A percentile compares a stretch with the other conserved stretches of the same genome.
phyloP scores from a whole-genome alignment of 1,140 invertebrate genomes.

The Papilio xuthus region DNA sequence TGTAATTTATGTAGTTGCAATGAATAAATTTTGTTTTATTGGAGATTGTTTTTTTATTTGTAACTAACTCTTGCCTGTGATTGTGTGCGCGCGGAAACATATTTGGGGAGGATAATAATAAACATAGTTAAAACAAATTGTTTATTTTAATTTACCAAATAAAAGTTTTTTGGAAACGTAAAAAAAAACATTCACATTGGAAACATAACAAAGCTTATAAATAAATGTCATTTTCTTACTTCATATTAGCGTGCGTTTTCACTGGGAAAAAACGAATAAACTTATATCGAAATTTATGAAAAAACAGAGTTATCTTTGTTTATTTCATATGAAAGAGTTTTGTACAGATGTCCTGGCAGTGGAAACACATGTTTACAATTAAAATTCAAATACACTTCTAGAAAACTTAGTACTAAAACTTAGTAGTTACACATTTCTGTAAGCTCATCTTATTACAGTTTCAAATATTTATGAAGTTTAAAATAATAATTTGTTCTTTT shows the following conservation, averaged over 20 bases:
- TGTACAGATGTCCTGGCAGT: background rate
- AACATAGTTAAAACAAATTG: background rate
- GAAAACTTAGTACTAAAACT: no score
- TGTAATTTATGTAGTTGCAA: conserved; percentile 40
- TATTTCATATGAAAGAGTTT: no score
- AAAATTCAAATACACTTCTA: no score
- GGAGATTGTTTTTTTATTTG: background rate
- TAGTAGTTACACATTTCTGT: no score
- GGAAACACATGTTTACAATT: background rate
- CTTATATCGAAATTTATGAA: background rate
- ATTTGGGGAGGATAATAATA: background rate
- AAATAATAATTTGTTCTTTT: no score
- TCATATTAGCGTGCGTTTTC: background rate
- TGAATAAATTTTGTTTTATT: conserved; percentile 36
- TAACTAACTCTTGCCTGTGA: no score
- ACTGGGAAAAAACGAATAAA: background rate
- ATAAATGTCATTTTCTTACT: conserved; percentile 2
- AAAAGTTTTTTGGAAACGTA: background rate
- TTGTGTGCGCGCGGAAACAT: no score
- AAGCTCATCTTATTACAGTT: no score
- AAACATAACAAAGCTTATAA: conserved; percentile 14
- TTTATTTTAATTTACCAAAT: background rate
- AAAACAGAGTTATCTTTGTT: background rate
- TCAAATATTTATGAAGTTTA: no score
- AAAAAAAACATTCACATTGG: background rate